These are phyloP conservation scores for Otis tarda DNA, from an alignment of 2,113 vertebrate genomes.

Conservation along the genomic window DNA sequence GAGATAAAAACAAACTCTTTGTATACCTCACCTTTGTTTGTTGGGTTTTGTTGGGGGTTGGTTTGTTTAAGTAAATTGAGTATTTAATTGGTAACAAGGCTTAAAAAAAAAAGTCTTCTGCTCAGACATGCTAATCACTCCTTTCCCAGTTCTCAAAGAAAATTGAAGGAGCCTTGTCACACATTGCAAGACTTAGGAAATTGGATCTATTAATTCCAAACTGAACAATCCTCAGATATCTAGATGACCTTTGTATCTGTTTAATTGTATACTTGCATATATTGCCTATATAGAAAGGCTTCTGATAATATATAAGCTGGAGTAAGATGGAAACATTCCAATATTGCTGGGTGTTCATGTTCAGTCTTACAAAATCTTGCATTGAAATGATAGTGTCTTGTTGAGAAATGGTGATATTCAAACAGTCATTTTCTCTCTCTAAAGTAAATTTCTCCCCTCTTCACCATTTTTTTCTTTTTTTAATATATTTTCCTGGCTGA, in stretches of 20 bases:
- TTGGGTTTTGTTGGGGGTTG: background rate
- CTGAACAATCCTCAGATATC: background rate
- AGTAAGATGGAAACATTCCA: background rate
- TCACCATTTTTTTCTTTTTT: background rate
- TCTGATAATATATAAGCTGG: background rate
- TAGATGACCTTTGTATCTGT: background rate
- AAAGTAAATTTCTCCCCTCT: background rate
- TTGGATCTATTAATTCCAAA: background rate
- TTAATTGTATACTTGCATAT: background rate
- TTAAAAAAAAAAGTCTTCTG: background rate
- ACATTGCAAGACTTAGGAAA: background rate
- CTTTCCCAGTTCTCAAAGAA: background rate
- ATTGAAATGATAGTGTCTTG: background rate
- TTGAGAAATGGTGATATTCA: background rate
- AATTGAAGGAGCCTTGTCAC: background rate
- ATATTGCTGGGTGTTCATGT: background rate
- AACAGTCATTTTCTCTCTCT: background rate
- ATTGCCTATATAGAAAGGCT: background rate
- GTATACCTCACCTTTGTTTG: background rate
- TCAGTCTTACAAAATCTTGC: background rate
- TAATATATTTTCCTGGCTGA: background rate
- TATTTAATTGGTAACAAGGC: background rate
- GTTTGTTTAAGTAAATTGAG: background rate
- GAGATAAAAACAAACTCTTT: background rate
- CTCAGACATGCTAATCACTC: background rate